phyloP scores from a whole-genome alignment of 2,888 invertebrate species.

The Alcis repandata region DNA sequence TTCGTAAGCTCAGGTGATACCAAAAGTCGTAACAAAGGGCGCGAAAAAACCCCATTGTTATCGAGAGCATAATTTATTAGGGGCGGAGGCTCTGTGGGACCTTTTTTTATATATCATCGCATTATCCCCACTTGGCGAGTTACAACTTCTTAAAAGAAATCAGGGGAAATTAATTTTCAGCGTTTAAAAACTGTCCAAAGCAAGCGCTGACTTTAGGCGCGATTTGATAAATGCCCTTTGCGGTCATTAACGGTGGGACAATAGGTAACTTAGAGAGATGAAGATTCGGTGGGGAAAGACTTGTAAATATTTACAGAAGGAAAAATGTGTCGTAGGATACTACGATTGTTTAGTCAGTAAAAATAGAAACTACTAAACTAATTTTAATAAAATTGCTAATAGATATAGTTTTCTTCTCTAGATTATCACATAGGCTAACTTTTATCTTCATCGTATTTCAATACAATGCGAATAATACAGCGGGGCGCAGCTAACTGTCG shows the following conservation, averaged over 20 bases:
- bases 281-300: constrained; percentile 5
- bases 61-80: constrained; percentile 87
- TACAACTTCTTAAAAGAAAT: constrained; percentile 87
- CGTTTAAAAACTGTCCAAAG: constrained; percentile 82
- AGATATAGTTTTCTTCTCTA: no score
- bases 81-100: constrained; percentile 80
- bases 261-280: constrained; percentile 12
- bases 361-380: no score
- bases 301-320: not conserved
- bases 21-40: constrained; percentile 86
- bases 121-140: constrained; percentile 85
- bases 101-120: constrained; percentile 87
- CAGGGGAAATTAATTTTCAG: constrained; percentile 84
- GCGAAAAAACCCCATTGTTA: constrained; percentile 87
- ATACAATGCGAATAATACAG: no score
- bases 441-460: no score
- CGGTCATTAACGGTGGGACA: constrained; percentile 38
- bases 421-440: no score
- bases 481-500: no score
- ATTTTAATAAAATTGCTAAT: no score
- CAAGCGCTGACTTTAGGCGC: constrained; percentile 76
- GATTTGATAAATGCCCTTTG: constrained; percentile 74
- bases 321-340: not conserved
- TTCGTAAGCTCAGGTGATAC: constrained; percentile 82
- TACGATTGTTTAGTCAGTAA: no score